Base-by-base conservation (phyloP, 2,888 invertebrate species). In the Rhodophaea formosa region DNA sequence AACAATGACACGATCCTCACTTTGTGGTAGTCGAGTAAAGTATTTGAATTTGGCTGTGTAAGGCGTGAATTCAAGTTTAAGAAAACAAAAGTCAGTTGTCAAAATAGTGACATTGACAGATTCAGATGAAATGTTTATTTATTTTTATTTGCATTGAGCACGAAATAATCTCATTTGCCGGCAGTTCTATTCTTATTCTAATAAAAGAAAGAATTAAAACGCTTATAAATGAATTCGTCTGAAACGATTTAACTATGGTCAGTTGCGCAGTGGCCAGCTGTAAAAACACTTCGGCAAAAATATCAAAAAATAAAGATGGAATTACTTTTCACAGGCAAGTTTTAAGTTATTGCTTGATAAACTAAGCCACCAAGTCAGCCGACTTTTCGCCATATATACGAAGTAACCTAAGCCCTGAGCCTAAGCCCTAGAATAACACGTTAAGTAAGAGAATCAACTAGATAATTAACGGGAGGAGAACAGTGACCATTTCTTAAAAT, bases 251-350 rank as follows among this genome's bases (percentile, higher is more conserved):
- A 7, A 75, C 16, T 59, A 88, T 88, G 88, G 88, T 88, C 17
- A 78, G 75, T 46, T 88, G 88, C 75, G 86, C 81, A 30, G 79
- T 88, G n/a, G 58, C 68, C 0, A 77, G 67, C 53, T 88, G 88
- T 59, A 87, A 80, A 62, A 88, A 88, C 53, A 74, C 77, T 3
- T 88, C 88, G 0, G 80, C 75, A 0, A 88, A 86, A 66, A 78
- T 81, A 63, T 75, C 82, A n/a, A 88, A 88, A 68, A 72, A 80
- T 58, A 85, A 79, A 69, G 74, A 87, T 70, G 88, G 88, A 14
- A 85, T 88, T 57, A 81, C 87, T 15, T 88, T 86, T 72, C 88
- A 88, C 64, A 85, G 88, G 88, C 86, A 65, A 58, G 39, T 54
- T 43, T 53, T 16, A 12, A 55, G n/a, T 54, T 23, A 5, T 23